These are phyloP conservation scores for Zelleria hepariella DNA, from an alignment of 2,888 invertebrate species.

Conservation along the genomic window DNA sequence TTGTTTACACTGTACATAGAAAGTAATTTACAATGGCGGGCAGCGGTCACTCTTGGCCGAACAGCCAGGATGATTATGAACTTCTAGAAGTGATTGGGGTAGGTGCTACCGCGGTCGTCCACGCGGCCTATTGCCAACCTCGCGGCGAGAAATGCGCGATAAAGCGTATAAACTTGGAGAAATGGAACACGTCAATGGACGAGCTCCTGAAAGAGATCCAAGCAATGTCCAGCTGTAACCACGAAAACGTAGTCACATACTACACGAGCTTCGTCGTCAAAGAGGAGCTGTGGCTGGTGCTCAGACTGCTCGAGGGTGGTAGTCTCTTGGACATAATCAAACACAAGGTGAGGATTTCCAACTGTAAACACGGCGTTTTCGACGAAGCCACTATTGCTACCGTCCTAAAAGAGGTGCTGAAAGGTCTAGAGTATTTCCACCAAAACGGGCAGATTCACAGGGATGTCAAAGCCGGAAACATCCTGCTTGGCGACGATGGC, in stretches of 20 bases:
- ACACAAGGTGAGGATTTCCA: constrained; percentile 91
- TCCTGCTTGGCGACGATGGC: constrained; percentile 96
- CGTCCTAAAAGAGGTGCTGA: constrained; percentile 95
- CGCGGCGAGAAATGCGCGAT: constrained; percentile 97
- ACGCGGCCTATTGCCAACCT: constrained; percentile 95
- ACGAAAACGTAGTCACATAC: constrained; percentile 99
- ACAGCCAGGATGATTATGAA: constrained; percentile 95
- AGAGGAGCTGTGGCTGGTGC: constrained; percentile 98
- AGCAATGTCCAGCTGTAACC: constrained; percentile 99
- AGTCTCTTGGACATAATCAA: constrained; percentile 94
- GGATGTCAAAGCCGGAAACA: constrained; percentile 96
- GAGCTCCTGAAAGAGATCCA: constrained; percentile 93
- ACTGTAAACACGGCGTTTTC: constrained; percentile 97
- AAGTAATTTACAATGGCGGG: constrained; percentile 36
- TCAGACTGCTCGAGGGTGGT: constrained; percentile 95
- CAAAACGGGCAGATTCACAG: constrained; percentile 96
- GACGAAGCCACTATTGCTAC: constrained; percentile 99
- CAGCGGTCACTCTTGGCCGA: constrained; percentile 80
- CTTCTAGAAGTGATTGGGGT: constrained; percentile 95
- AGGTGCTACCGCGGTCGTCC: constrained; percentile 99
- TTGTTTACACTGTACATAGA: constrained; percentile 30
- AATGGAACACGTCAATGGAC: constrained; percentile 99
- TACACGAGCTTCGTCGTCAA: constrained; percentile 98
- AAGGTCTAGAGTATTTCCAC: constrained; percentile 98
- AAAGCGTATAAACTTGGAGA: constrained; percentile 98